Base-by-base conservation (phyloP, 1,140 invertebrate species). In the Vanessa tameamea region DNA sequence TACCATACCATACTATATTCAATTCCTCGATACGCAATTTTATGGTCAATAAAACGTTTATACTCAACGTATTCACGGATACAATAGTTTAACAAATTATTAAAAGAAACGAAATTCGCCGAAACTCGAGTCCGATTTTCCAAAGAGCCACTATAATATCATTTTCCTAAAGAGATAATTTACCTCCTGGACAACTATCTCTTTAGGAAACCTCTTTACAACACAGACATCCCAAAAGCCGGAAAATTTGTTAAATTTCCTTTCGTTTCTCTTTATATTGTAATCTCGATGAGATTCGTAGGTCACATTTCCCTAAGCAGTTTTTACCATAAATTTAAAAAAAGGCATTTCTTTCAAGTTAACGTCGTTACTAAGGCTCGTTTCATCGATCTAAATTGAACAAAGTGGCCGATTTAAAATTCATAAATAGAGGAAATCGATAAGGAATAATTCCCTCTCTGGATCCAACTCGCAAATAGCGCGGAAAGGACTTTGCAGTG, bases 401-500 rank as follows among this genome's bases (percentile, higher is more conserved):
- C 23, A 57, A 57, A 57, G 20, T 57, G 4, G 53, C 53, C 55
- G 50, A 78, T 75, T 78, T 72, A 72, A 72, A 78, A 75, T 78
- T 76, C 74, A 76, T 75, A 78, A 78, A 78, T 75, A 75, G 63
- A 65, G 76, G 72, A 65, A 55, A 75, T 71, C 67, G 65, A 78
- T 72, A 72, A 59, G 67, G 63, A 64, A 75, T 77, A 77, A 69
- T 77, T 70, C 72, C 65, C 69, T 71, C 65, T 67, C 63, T 69
- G 71, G 67, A 73, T 77, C 63, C 55, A 53, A 71, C 48, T 72
- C 69, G 69, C 65, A 26, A n/a, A 57, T 55, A 67, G 55, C 67
- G 20, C 53, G 37, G 53, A 61, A 48, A 53, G 67, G 66, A 69
- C 55, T 69, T 57, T 26, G 43, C 53, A 68, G 64, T 43, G 31